phyloP scores from a whole-genome alignment of 1,140 invertebrate genomes.

The Theocolax elegans region DNA sequence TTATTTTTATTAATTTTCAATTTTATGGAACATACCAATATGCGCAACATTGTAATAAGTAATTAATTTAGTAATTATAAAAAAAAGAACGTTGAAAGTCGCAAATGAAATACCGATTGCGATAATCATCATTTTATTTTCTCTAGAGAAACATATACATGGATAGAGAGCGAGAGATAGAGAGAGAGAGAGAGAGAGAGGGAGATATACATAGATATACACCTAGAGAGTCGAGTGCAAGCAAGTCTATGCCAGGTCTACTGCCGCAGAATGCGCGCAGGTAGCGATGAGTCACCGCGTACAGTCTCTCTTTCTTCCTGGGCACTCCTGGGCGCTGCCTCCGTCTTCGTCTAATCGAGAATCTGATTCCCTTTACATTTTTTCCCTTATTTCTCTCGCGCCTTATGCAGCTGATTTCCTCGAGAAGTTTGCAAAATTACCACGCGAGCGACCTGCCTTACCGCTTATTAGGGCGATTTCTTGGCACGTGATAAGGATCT shows the following conservation, averaged over 20 bases:
- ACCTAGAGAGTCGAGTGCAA: too few relatives aligned
- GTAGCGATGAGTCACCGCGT: constrained; percentile 5
- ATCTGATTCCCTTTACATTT: constrained; percentile 34
- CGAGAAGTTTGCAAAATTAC: constrained; percentile 28
- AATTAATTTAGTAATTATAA: not conserved
- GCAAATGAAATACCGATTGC: not conserved
- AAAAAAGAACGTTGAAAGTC: not conserved
- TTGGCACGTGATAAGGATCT: constrained; percentile 37
- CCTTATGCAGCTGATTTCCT: constrained; percentile 17
- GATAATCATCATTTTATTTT: not conserved
- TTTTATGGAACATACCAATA: too few relatives aligned
- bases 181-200: too few relatives aligned
- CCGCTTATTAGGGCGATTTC: constrained; percentile 38
- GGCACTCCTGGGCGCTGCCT: constrained; percentile 13
- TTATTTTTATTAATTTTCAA: too few relatives aligned
- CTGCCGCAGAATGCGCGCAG: too few relatives aligned
- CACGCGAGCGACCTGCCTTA: constrained; percentile 8
- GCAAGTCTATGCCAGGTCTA: too few relatives aligned
- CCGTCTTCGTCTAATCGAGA: constrained; percentile 30
- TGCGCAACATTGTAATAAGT: not conserved
- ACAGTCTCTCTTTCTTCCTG: not conserved
- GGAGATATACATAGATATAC: too few relatives aligned
- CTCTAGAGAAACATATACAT: too few relatives aligned
- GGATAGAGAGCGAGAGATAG: too few relatives aligned
- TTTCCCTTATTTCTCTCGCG: not conserved